phyloP scores from a whole-genome alignment of 2,888 invertebrate species.

The Poecilobothrus nobilitatus region DNA sequence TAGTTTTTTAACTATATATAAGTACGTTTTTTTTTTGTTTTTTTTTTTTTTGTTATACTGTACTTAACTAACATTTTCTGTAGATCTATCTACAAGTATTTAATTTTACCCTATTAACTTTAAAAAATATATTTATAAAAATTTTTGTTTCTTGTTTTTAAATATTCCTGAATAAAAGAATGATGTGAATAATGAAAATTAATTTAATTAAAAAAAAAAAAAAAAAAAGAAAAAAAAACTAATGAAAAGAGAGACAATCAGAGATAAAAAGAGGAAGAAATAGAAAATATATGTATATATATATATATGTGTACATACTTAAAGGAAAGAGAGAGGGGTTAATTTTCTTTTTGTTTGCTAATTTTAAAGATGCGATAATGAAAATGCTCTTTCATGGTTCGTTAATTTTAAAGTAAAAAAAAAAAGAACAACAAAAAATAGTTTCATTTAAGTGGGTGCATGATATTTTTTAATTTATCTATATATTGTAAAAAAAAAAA shows the following conservation, averaged over 20 bases:
- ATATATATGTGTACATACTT: too few species aligned
- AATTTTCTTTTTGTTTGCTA: not conserved
- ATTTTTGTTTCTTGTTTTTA: not conserved
- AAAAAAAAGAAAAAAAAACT: not conserved
- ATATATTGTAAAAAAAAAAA: not conserved
- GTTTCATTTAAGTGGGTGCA: conserved; percentile 10
- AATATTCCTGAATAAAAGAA: not conserved
- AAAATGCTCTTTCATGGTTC: conserved; percentile 27
- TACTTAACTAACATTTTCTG: too few species aligned
- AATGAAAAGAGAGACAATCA: too few species aligned
- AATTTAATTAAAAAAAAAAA: not conserved
- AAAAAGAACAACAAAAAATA: not conserved
- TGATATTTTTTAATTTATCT: not conserved
- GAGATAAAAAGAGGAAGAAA: too few species aligned
- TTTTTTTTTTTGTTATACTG: too few species aligned
- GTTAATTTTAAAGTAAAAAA: conserved; percentile 17
- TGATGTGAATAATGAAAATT: not conserved
- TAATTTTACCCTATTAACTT: not conserved
- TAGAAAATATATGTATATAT: too few species aligned
- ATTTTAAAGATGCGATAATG: conserved; percentile 20
- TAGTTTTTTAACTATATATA: too few species aligned
- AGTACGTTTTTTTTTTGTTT: too few species aligned
- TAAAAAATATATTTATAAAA: too few species aligned
- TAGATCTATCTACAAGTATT: too few species aligned
- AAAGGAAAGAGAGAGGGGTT: too few species aligned